phyloP scores from a whole-genome alignment of 2,113 vertebrate species.

The Ciconia stormi region DNA sequence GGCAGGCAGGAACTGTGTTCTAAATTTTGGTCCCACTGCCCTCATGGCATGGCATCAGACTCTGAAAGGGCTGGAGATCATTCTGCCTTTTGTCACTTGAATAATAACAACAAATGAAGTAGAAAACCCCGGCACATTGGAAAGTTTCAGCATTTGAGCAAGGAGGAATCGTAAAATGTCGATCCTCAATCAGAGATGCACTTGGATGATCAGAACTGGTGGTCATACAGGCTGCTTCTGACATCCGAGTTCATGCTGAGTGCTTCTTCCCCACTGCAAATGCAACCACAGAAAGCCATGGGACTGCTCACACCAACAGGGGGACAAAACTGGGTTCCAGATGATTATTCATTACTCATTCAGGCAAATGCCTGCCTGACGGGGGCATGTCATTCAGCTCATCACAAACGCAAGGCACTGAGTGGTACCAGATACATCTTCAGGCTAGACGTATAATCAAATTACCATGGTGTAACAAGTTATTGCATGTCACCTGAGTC shows the following conservation, averaged over 20 bases:
- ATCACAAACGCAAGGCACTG: background rate
- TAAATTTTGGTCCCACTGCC: background rate
- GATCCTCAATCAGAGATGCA: background rate
- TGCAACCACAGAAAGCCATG: background rate
- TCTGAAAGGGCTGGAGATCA: background rate
- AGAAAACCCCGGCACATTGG: background rate
- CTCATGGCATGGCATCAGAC: background rate
- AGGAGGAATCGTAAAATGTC: background rate
- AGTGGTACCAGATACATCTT: background rate
- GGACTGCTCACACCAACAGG: background rate
- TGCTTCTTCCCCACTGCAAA: background rate
- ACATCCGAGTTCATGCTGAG: fast-evolving
- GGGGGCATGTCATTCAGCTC: background rate
- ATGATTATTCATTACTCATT: background rate
- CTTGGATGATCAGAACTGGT: background rate
- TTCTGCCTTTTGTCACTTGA: background rate
- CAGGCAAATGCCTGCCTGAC: background rate
- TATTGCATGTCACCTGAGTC: background rate
- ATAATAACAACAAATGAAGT: background rate
- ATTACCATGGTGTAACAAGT: background rate
- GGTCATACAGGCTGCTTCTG: background rate
- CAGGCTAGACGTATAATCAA: background rate
- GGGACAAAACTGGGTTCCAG: background rate
- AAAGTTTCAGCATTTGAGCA: background rate
- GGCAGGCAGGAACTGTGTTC: background rate